A percentile compares a stretch with the other conserved stretches of the same genome.
Conservation (phyloP, 2,888 invertebrate species). For the Hyppa rectilinea region DNA sequence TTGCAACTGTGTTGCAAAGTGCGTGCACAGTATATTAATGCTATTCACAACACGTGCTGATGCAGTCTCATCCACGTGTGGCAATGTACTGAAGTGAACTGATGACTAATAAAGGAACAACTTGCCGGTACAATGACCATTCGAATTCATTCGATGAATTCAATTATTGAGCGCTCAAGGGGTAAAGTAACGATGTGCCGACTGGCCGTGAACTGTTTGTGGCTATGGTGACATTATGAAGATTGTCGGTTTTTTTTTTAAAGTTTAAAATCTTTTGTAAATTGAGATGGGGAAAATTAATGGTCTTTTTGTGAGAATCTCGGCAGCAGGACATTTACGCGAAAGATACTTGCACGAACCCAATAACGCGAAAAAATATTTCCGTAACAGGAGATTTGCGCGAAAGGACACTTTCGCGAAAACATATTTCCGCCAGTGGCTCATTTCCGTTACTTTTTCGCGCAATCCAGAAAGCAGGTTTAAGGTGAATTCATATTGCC, state of each 20-base stretch:
- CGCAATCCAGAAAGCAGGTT: too few species aligned
- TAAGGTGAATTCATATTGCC: slow-evolving; percentile 1
- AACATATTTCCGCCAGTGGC: too few species aligned
- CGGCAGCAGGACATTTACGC: too few species aligned
- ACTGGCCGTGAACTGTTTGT: slow-evolving; percentile 33
- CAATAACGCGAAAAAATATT: too few species aligned
- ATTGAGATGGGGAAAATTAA: slow-evolving; percentile 19
- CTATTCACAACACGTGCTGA: slow-evolving; percentile 56
- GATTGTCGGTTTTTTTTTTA: not conserved
- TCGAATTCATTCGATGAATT: slow-evolving; percentile 30
- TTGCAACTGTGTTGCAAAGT: slow-evolving; percentile 53
- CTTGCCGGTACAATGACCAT: slow-evolving; percentile 38
- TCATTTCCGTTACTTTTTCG: too few species aligned
- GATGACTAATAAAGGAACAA: slow-evolving; percentile 42
- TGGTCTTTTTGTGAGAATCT: not conserved
- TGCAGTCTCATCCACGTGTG: slow-evolving; percentile 48
- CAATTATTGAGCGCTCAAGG: slow-evolving; percentile 25
- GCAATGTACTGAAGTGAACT: slow-evolving; percentile 44
- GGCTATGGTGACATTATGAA: slow-evolving; percentile 33
- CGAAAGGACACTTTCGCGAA: too few species aligned
- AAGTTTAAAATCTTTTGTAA: not conserved
- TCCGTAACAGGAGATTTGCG: too few species aligned
- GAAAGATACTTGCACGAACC: too few species aligned
- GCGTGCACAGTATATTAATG: slow-evolving; percentile 47
- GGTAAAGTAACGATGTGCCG: slow-evolving; percentile 16